Base-by-base conservation (phyloP, 2,113 vertebrate species). In the Pterocles gutturalis region DNA sequence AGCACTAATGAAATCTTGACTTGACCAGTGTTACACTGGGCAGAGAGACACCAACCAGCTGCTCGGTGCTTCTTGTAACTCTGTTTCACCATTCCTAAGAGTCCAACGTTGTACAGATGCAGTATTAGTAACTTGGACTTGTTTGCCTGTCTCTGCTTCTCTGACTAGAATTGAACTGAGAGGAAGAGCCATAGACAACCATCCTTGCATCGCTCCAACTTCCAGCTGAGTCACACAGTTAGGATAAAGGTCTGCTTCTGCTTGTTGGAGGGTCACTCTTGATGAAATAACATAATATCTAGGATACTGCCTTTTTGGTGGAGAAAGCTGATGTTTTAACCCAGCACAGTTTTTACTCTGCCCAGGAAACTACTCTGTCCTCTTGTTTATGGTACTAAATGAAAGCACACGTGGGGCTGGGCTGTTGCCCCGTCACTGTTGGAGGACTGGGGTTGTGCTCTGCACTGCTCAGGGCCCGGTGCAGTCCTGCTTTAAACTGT, bases 141-240 rank as follows among this genome's bases (percentile, higher is more conserved):
- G 3, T 73, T 81, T 73, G 20, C 36, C 18, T 38, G 28, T 34
- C 12, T 62, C 36, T 19, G 22, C 8, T 4, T 22, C 19, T 33
- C 5, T n/a, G 57, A 15, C 0, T 15, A 46, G 46, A 87, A 75
- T 21, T 2, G 3, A 72, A 24, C 34, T 13, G 13, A 38, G 31
- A 36, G 26, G 22, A 29, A 60, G 28, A 76, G 9, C 31, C 1
- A 1, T 16, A 67, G 13, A 10, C 34, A 89, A 5, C 11, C 20
- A 14, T 29, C 7, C 8, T 12, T 28, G n/a, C n/a, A 33, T 43
- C 0, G 0, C 41, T 41, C 8, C 6, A 7, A 7, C 26, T 49
- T 82, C 26, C 13, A 69, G 26, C 15, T 3, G 7, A 82, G 24
- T 13, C 53, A 43, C 4, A 5, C 14, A 41, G 13, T 25, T n/a